Percentiles rank a stretch among this genome's conserved stretches.
Conservation (phyloP, 2,113 vertebrate species). For the Crotalus helleri region DNA sequence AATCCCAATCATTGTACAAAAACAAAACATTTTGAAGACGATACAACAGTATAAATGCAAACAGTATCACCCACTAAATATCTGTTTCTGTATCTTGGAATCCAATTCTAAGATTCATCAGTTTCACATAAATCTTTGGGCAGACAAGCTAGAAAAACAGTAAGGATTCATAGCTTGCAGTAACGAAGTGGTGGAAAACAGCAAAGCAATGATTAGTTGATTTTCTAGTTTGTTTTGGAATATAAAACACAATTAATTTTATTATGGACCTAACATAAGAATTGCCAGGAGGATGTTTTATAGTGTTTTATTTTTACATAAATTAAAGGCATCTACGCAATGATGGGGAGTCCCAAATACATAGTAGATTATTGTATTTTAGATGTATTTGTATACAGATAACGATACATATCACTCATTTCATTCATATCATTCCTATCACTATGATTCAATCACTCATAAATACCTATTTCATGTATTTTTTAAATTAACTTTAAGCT, state of each 20-base stretch:
- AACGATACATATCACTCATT: background rate
- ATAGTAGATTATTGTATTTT: background rate
- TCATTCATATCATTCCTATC: background rate
- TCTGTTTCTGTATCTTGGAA: background rate
- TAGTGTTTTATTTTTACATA: background rate
- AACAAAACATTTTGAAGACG: background rate
- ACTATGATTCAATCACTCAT: background rate
- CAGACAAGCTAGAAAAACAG: background rate
- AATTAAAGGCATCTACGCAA: background rate
- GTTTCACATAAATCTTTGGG: background rate
- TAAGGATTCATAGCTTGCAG: background rate
- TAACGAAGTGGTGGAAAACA: background rate
- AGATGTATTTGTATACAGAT: background rate
- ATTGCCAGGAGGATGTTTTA: background rate
- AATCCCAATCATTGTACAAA: background rate
- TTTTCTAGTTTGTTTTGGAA: background rate
- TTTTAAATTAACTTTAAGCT: background rate
- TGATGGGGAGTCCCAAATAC: background rate
- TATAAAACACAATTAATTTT: slow-evolving; percentile 9
- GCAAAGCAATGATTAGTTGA: background rate
- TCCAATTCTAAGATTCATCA: background rate
- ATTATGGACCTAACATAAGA: slow-evolving; percentile 3
- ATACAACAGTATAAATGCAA: background rate
- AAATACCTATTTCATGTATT: slow-evolving; percentile 1
- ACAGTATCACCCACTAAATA: background rate